Evolutionary conservation across 2,113 vertebrate genomes (phyloP).

Genomic region (Orthonyx spaldingii): DNA sequence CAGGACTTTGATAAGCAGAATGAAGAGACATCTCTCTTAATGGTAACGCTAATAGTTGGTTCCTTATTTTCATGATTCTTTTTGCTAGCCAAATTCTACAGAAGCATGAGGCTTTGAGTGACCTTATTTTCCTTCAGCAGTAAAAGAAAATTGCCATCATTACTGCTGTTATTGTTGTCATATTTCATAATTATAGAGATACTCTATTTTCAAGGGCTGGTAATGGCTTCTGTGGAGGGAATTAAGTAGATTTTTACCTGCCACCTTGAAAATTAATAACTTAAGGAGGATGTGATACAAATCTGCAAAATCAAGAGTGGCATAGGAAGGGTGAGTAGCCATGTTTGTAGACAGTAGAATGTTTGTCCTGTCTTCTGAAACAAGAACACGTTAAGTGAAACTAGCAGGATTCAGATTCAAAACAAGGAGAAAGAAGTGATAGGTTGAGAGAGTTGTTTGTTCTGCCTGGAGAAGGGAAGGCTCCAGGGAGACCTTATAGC

Average conservation of each 20-base stretch:
- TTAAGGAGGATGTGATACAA: neutral
- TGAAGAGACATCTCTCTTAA: neutral
- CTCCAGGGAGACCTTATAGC: neutral
- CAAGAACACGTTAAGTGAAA: neutral
- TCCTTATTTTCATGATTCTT: neutral
- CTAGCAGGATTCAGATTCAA: neutral
- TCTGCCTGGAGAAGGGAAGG: neutral
- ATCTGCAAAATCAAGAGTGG: neutral
- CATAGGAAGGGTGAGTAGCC: neutral
- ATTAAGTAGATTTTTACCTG: neutral
- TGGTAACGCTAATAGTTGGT: neutral
- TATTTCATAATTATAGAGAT: neutral
- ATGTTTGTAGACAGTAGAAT: too few relatives aligned
- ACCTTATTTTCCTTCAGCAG: neutral
- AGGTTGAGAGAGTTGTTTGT: neutral
- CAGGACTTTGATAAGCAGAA: neutral
- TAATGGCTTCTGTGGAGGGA: neutral
- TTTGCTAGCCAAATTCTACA: neutral
- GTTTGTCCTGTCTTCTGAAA: neutral
- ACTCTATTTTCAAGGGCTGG: neutral
- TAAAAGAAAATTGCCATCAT: neutral
- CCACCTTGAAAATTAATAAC: neutral
- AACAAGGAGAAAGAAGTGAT: neutral
- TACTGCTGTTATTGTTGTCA: neutral
- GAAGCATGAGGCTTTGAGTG: neutral